These are phyloP conservation scores for Cordilura impudica DNA, from an alignment of 2,888 invertebrate genomes.

Conservation along the genomic window DNA sequence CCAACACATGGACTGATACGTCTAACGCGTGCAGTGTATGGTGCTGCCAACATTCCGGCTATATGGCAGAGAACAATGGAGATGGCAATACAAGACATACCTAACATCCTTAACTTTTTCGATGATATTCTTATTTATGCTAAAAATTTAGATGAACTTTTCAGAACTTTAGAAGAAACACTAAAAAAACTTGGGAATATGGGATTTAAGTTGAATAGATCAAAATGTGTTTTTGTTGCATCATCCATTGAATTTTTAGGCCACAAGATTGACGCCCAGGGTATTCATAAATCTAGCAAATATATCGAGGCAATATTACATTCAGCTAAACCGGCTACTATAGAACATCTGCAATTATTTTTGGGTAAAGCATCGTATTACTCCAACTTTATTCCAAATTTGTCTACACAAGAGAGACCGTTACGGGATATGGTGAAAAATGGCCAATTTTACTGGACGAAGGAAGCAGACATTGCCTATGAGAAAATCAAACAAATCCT, in stretches of 20 bases:
- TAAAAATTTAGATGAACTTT: slow-evolving; percentile 3
- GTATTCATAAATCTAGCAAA: slow-evolving; percentile 38
- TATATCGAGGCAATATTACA: slow-evolving; percentile 24
- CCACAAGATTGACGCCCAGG: slow-evolving; percentile 37
- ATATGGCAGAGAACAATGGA: slow-evolving; percentile 44
- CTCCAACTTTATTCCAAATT: slow-evolving; percentile 3
- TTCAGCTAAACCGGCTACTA: not conserved
- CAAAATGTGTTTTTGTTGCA: slow-evolving; percentile 31
- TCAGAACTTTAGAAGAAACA: not conserved
- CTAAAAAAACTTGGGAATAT: not conserved
- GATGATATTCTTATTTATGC: slow-evolving; percentile 25
- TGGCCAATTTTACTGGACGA: not conserved
- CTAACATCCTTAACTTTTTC: slow-evolving; percentile 20
- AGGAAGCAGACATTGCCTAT: not conserved
- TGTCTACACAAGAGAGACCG: not conserved
- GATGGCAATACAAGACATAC: not conserved
- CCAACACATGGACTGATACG: slow-evolving; percentile 34
- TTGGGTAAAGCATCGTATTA: slow-evolving; percentile 27
- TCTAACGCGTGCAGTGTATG: slow-evolving; percentile 40
- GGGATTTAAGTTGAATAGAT: not conserved
- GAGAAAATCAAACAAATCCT: not conserved
- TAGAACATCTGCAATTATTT: slow-evolving; percentile 48
- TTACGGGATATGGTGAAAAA: slow-evolving; percentile 3
- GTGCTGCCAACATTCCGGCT: slow-evolving; percentile 52
- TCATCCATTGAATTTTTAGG: slow-evolving; percentile 36